Conservation (phyloP, 2,113 vertebrate genomes). For the Antigone vipio region DNA sequence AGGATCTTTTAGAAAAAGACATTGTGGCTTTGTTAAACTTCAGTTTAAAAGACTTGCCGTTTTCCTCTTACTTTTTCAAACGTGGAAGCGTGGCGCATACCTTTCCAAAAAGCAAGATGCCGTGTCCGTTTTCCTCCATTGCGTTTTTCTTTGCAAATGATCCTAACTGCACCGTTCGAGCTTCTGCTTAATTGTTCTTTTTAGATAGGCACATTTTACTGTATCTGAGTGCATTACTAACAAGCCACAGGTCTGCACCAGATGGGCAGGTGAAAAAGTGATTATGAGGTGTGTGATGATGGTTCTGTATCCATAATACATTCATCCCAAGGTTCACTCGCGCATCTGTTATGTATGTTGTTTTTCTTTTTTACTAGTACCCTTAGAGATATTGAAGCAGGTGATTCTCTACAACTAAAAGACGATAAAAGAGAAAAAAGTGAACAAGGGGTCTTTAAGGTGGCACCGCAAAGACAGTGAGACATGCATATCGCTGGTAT, state of each 20-base stretch:
- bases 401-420: conserved; percentile 57
- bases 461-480: conserved; percentile 29
- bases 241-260: conserved; percentile 74
- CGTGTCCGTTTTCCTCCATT: not conserved
- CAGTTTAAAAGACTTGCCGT: not conserved
- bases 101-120: not conserved
- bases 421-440: conserved; percentile 55
- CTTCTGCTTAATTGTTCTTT: conserved; percentile 63
- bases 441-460: conserved; percentile 65
- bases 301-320: conserved; percentile 67
- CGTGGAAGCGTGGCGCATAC: rapidly evolving
- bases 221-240: conserved; percentile 46
- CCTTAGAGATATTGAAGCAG: conserved; percentile 62
- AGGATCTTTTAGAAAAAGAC: not conserved
- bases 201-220: conserved; percentile 41
- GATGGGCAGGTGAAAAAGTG: conserved; percentile 81
- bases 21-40: not conserved
- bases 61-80: not conserved
- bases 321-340: conserved; percentile 68
- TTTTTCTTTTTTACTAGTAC: conserved; percentile 60
- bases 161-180: not conserved
- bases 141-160: not conserved
- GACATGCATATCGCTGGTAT: not conserved
- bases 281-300: conserved; percentile 74
- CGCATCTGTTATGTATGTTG: conserved; percentile 68